Evolutionary conservation across 1,140 invertebrate genomes (phyloP).

Genomic region (Batillaria attramentaria): DNA sequence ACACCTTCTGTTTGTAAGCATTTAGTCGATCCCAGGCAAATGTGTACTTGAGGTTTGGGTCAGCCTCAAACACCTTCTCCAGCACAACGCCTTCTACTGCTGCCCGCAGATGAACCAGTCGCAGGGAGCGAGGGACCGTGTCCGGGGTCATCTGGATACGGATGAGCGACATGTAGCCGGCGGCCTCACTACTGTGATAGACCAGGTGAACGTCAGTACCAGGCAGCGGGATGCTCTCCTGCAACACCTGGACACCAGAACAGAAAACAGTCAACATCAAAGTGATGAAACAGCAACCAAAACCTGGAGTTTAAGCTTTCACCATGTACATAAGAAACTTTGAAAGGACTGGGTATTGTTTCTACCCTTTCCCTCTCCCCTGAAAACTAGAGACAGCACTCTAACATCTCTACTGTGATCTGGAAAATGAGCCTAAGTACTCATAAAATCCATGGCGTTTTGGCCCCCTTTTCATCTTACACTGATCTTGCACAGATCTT

Average conservation of each 20-base stretch:
- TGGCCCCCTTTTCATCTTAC: too few relatives aligned
- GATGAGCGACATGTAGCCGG: slow-evolving; percentile 93
- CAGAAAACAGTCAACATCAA: too few relatives aligned
- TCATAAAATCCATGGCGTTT: too few relatives aligned
- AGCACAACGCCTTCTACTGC: slow-evolving; percentile 93
- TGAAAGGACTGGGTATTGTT: too few relatives aligned
- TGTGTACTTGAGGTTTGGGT: slow-evolving; percentile 93
- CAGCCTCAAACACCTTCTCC: slow-evolving; percentile 94
- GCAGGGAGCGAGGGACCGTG: slow-evolving; percentile 83
- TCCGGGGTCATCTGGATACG: slow-evolving; percentile 90
- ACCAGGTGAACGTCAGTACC: slow-evolving; percentile 92
- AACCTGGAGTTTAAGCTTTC: too few relatives aligned
- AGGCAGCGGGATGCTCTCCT: slow-evolving; percentile 94
- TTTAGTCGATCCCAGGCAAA: slow-evolving; percentile 98
- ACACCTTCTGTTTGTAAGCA: slow-evolving; percentile 96
- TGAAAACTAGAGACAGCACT: too few relatives aligned
- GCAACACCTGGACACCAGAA: slow-evolving; percentile 92
- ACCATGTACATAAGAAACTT: too few relatives aligned
- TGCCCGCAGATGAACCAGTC: slow-evolving; percentile 88
- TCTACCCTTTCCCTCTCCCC: too few relatives aligned
- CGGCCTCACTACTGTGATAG: slow-evolving; percentile 92
- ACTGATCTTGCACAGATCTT: too few relatives aligned
- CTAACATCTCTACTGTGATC: too few relatives aligned
- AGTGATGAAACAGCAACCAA: too few relatives aligned
- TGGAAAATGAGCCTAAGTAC: too few relatives aligned